Evolutionary conservation across 2,888 invertebrate species (phyloP), one percentile per base, ranked within the genome.

Genomic region (Germaria angustata): DNA sequence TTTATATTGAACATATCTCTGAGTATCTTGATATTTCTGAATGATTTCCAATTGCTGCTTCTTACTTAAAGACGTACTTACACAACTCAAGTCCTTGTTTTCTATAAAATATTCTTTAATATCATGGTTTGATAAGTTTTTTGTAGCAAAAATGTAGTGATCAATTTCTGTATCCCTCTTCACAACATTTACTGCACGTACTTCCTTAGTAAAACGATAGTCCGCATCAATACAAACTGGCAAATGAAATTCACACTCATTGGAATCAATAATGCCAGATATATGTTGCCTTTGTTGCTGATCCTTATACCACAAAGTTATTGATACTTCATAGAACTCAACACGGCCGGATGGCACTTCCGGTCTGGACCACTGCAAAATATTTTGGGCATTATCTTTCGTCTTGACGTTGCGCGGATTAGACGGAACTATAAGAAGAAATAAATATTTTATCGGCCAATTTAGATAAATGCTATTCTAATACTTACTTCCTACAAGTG

Each of bases 401-500:
- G 76, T 76, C 9, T 76, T 84, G 13, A 85, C 57, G 28, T 85
- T 72, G 9, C 82, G 84, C 17, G 87, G 87, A 51, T 77, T 85
- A n/a, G 86, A 86, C 0, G 88, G 88, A 55, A 84, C 87, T 87
- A 44, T 15, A 84, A 85, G 39, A 44, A 46, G 3, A 36, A 39
- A 15, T 0, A 59, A 15, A 61, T 34, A 41, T 71, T 13, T 71
- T 22, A 22, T 13, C 1, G 8, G 20, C 1, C 1, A 49, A 61
- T 51, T 65, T 28, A 4, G 6, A 17, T 41, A 2, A 41, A 55
- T 20, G 8, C 36, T 32, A 15, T 24, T 2, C 1, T 9, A 28
- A 32, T n/a, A 88, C 88, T 86, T 85, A 91, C 91, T 87, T 86
- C 95, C 95, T 82, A 95, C 94, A 80, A 92, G 91, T 0, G 95